A percentile compares a stretch with the other conserved stretches of the same genome.
Evolutionary conservation across 2,888 invertebrate genomes (phyloP).

Genomic region (Tenthredo distinguenda): DNA sequence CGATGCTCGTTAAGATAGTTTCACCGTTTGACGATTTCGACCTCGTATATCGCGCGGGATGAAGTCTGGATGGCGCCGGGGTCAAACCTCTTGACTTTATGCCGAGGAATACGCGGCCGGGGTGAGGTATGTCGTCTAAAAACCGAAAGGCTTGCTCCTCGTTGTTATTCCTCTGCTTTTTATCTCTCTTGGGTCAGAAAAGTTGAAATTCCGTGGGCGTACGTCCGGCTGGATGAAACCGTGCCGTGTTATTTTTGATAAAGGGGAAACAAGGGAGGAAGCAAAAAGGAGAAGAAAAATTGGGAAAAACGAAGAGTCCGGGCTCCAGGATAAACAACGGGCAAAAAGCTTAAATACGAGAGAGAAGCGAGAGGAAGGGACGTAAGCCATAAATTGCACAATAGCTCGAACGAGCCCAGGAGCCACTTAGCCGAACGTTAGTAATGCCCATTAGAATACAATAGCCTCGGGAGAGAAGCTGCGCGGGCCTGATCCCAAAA

Average conservation of each 20-base stretch:
- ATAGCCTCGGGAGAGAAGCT: constrained; percentile 63
- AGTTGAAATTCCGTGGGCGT: not conserved
- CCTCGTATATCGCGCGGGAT: constrained; percentile 33
- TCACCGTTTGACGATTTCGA: constrained; percentile 50
- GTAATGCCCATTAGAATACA: constrained; percentile 75
- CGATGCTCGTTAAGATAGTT: constrained; percentile 51
- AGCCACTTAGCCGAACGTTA: constrained; percentile 66
- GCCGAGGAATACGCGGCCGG: constrained; percentile 7
- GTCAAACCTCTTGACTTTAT: constrained; percentile 49
- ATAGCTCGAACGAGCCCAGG: constrained; percentile 61
- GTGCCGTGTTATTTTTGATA: not conserved
- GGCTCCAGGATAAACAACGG: not conserved
- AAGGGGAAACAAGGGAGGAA: not conserved
- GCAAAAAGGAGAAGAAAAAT: not conserved
- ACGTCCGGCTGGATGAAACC: not conserved
- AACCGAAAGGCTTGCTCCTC: not conserved
- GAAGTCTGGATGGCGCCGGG: constrained; percentile 1
- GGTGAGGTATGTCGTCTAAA: constrained; percentile 10
- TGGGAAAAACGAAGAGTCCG: not conserved
- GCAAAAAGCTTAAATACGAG: not conserved
- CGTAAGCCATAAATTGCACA: constrained; percentile 70
- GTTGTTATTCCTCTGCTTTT: no score
- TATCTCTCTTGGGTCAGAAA: not conserved
- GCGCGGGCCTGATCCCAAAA: constrained; percentile 62
- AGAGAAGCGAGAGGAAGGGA: constrained; percentile 58